Evolutionary conservation across 92 coral and sea anemone species (phyloP), one percentile per base, ranked within the genome.

Genomic region (Palythoa grandiflora): DNA sequence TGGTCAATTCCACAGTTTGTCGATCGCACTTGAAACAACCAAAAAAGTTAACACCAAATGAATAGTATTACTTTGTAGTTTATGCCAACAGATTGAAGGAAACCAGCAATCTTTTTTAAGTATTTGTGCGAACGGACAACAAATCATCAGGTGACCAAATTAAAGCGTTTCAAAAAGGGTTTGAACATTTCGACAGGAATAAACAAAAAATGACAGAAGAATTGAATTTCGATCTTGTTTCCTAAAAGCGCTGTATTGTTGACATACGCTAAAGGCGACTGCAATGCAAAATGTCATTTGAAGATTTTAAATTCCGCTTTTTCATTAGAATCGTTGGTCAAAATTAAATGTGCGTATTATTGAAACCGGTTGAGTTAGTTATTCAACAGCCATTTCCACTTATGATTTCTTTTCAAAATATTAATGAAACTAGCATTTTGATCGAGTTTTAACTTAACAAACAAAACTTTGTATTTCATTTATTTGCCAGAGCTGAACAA

Each of bases 1-100:
- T 81, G 86, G 86, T 65, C 86, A 50, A 66, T 81, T 81, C 76
- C 59, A 81, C 44, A 68, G 59, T 81, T 81, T 52, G 86, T 66
- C 47, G 86, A 81, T 81, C 86, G n/a, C 76, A 16, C 19, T 66
- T 40, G 63, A 81, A 81, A 81, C 40, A 11, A 59, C 75, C 75
- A 37, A 48, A 79, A 28, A 35, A 12, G 35, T 66, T 19, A 80
- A 63, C 57, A 47, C 14, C 75, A 19, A 66, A 37, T n/a, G 55
- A 81, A 20, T 20, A 47, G 21, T 36, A 17, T 9, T 44, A 39
- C 20, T 35, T 63, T 54, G 75, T 35, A 66, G 75, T 81, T 66
- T 80, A 38, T 1, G 35, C 20, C 19, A 9, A 3, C 15, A 12
- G 60, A 44, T 9, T 19, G 59, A 65, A 35, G 28, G 48, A n/a